phyloP scores from a whole-genome alignment of 2,888 invertebrate species.

The Synanthedon myopaeformis region DNA sequence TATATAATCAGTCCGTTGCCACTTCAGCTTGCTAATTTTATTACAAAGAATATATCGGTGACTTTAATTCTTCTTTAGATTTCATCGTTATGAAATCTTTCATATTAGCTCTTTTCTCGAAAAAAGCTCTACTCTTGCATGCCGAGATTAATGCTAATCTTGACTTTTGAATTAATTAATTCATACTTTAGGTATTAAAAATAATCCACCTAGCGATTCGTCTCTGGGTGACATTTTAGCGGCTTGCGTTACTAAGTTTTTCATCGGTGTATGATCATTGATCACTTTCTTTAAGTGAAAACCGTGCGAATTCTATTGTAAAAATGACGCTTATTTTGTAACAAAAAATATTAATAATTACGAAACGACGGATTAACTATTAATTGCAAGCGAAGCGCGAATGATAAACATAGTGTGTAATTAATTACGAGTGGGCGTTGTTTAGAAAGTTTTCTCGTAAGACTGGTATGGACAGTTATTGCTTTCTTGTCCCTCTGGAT shows the following conservation, averaged over 20 bases:
- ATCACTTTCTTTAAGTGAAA: conserved; percentile 44
- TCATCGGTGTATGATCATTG: conserved; percentile 17
- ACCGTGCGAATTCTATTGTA: conserved; percentile 27
- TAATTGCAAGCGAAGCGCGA: background rate
- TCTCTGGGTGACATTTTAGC: background rate
- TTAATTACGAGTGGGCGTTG: background rate
- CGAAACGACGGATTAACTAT: background rate
- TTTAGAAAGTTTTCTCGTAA: background rate
- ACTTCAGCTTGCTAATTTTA: background rate
- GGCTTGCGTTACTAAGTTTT: background rate
- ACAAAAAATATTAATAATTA: background rate
- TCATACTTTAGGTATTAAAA: background rate
- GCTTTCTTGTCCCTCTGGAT: too few relatives aligned
- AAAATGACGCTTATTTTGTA: conserved; percentile 9
- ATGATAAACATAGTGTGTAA: background rate
- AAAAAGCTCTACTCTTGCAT: background rate
- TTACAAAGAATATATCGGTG: too few relatives aligned
- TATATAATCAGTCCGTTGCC: background rate
- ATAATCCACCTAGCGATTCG: background rate
- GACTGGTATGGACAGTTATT: background rate
- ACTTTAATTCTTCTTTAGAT: too few relatives aligned
- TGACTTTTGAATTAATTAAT: background rate
- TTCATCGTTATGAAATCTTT: too few relatives aligned
- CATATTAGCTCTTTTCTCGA: too few relatives aligned
- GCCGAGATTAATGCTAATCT: background rate